Evolutionary conservation across 2,888 invertebrate genomes (phyloP).

Genomic region (Diarsia brunnea): DNA sequence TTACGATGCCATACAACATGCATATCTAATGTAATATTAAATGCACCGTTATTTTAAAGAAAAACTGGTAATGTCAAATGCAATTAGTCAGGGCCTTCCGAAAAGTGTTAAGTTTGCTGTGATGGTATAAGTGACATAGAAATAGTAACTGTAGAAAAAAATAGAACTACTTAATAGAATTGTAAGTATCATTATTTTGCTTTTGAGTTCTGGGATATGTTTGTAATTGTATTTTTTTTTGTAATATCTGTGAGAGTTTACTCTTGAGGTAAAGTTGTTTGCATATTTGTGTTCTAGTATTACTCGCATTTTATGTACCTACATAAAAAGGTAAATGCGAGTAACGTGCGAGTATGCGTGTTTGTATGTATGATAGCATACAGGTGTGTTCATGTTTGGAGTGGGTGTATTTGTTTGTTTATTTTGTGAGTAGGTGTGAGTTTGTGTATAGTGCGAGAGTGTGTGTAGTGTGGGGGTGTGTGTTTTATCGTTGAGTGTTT

Average conservation of each 20-base stretch:
- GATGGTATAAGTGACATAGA: background rate
- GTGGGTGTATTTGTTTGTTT: background rate
- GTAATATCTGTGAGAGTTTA: background rate
- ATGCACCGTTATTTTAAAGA: background rate
- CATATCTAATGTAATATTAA: background rate
- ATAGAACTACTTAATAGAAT: background rate
- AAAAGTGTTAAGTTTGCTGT: background rate
- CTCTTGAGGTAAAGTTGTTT: background rate
- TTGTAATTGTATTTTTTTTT: background rate
- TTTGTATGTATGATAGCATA: background rate
- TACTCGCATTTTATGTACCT: no score
- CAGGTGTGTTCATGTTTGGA: background rate
- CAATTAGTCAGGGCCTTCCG: background rate
- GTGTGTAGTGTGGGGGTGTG: background rate
- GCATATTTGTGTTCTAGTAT: no score
- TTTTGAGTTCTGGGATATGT: background rate
- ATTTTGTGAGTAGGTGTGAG: background rate
- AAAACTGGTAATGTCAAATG: background rate
- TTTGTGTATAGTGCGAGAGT: background rate
- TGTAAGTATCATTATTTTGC: conserved; percentile 10
- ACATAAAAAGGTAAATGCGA: no score
- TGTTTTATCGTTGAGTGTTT: background rate
- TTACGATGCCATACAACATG: background rate
- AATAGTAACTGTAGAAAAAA: conserved; percentile 12
- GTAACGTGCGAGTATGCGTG: no score